Conservation (phyloP, 2,797 vertebrate species). For the Eleutherodactylus coqui region DNA sequence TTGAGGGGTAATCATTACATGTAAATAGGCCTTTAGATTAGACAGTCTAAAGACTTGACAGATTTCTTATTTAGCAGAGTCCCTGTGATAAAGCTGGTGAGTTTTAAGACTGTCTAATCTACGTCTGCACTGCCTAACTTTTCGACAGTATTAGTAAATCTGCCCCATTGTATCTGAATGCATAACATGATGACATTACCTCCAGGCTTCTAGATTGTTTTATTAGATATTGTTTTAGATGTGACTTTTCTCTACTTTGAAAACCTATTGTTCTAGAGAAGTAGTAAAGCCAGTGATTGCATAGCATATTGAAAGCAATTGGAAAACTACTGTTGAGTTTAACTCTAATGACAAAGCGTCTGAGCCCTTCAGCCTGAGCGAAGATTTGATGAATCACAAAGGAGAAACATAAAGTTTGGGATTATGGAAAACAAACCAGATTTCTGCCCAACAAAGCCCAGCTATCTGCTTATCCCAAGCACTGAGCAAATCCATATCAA, state of each 20-base stretch:
- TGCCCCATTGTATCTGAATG: not conserved
- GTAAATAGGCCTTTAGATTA: too few species aligned
- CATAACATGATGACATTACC: not conserved
- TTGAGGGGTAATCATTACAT: too few species aligned
- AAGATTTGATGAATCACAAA: slow-evolving; percentile 71
- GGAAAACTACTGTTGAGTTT: slow-evolving; percentile 13
- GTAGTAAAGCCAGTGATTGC: not conserved
- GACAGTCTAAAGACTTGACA: too few species aligned
- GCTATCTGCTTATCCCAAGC: slow-evolving; percentile 49
- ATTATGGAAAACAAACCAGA: slow-evolving; percentile 74
- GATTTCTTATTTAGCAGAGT: too few species aligned
- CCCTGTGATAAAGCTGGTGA: too few species aligned
- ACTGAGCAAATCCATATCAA: slow-evolving; percentile 63
- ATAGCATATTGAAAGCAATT: not conserved
- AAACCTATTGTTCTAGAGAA: not conserved
- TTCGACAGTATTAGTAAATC: too few species aligned
- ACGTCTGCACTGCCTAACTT: too few species aligned
- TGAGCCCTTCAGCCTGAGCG: slow-evolving; percentile 70
- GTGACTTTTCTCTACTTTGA: not conserved
- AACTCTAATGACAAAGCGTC: slow-evolving; percentile 24
- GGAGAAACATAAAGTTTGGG: slow-evolving; percentile 63
- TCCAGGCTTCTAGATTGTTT: not conserved
- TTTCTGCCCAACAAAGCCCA: slow-evolving; percentile 43
- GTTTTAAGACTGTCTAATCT: too few species aligned
- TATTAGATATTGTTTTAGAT: not conserved